phyloP scores from a whole-genome alignment of 2,888 invertebrate genomes.

The Dryocosmus kuriphilus region DNA sequence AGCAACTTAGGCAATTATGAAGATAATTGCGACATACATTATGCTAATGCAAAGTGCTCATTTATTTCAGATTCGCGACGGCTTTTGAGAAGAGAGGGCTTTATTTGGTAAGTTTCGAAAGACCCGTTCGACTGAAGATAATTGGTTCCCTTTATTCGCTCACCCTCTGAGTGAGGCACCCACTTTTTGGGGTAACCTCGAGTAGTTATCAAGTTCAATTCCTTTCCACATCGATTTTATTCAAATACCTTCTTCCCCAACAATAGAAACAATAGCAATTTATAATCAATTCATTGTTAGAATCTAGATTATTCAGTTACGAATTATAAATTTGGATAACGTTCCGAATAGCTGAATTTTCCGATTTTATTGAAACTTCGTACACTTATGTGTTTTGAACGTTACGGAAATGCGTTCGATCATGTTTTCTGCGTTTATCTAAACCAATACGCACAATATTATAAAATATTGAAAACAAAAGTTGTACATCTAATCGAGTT shows the following conservation, averaged over 20 bases:
- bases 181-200: conserved; percentile 28
- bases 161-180: conserved; percentile 2
- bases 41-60: conserved; percentile 70
- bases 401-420: too few relatives aligned
- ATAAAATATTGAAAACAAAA: too few relatives aligned
- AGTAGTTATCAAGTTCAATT: conserved; percentile 30
- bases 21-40: conserved; percentile 74
- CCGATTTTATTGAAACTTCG: too few relatives aligned
- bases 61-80: conserved; percentile 65
- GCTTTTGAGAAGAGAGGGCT: conserved; percentile 56
- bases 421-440: too few relatives aligned
- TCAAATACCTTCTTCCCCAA: conserved; percentile 6
- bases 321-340: background rate
- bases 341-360: too few relatives aligned
- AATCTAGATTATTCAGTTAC: background rate
- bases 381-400: too few relatives aligned
- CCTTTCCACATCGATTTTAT: conserved; percentile 10
- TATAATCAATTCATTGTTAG: background rate
- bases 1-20: conserved; percentile 74
- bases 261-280: background rate
- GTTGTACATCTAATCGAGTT: too few relatives aligned
- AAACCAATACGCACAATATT: too few relatives aligned
- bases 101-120: conserved; percentile 66
- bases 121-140: conserved; percentile 59
- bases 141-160: conserved; percentile 52